A percentile compares a stretch with the other conserved stretches of the same genome.
Conservation (phyloP, 2,888 invertebrate species). For the Chromoteleia sp. region DNA sequence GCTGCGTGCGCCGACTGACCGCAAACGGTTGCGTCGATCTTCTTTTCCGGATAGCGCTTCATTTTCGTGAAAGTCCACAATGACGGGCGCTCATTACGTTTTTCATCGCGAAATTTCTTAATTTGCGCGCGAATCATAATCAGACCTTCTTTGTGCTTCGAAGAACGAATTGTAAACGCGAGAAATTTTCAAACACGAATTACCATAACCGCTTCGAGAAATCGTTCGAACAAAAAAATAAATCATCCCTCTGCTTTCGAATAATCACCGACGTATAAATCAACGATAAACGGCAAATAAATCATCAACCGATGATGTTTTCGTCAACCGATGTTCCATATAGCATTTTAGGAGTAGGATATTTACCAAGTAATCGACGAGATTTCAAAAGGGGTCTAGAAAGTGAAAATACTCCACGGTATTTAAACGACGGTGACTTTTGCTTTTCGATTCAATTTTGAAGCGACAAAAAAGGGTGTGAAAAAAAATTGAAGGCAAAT, state of each 20-base stretch:
- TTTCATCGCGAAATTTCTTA: slow-evolving; percentile 64
- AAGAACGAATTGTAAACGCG: not conserved
- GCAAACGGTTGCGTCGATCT: slow-evolving; percentile 61
- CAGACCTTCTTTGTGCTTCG: not conserved
- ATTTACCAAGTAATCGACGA: not conserved
- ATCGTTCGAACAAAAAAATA: too few relatives aligned
- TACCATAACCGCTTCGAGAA: not conserved
- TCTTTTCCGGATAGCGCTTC: slow-evolving; percentile 67
- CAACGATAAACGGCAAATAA: too few relatives aligned
- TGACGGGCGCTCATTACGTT: slow-evolving; percentile 47
- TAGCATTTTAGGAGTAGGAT: too few relatives aligned
- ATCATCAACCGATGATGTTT: too few relatives aligned
- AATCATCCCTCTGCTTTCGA: too few relatives aligned
- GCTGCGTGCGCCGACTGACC: slow-evolving; percentile 53
- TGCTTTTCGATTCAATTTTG: not conserved
- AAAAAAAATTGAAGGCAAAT: not conserved
- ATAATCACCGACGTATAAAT: too few relatives aligned
- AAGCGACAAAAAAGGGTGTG: too few relatives aligned
- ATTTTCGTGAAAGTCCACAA: slow-evolving; percentile 69
- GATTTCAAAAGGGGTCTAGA: not conserved
- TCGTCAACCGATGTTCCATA: too few relatives aligned
- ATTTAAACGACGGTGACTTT: not conserved
- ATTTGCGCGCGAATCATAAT: slow-evolving; percentile 2
- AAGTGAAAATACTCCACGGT: not conserved
- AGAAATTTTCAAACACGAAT: not conserved